Evolutionary conservation across 1,140 invertebrate genomes (phyloP), one percentile per base, ranked within the genome.

Genomic region (Pachypsylla venusta): DNA sequence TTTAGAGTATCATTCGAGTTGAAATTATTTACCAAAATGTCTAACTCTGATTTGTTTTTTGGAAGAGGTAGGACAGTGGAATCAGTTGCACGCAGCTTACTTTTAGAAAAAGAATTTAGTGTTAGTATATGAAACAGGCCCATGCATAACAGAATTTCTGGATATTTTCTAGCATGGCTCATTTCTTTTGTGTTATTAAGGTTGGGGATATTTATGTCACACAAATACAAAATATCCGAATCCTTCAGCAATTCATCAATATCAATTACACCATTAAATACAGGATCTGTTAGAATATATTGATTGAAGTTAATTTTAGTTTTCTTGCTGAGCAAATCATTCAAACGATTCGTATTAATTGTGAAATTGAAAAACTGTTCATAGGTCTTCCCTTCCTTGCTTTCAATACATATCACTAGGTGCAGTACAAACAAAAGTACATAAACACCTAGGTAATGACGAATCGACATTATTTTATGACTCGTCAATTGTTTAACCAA

Each of bases 121-220:
- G 22, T 10, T 4, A 48, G 42, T 4, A 48, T n/a, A 48, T 48
- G 42, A n/a, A 22, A 4, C 16, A 48, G 16, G 16, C 42, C 42
- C 42, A 48, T 48, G 42, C 42, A 48, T n/a, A 48, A 19, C 22
- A 48, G 22, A 10, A 48, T 48, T 4, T 3, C n/a, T 10, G 42
- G 42, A 48, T 48, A 48, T 48, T 48, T 48, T 48, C 22, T 48
- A 7, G n/a, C 16, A 48, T 48, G 16, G n/a, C 22, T 48, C n/a
- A 48, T 7, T 5, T 5, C 42, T 19, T 19, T 19, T 19, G 42
- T 10, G 4, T 48, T 48, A 19, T 48, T 48, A 19, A 48, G 22
- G n/a, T 48, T 19, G 16, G 42, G 42, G 16, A 48, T 48, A 48
- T 48, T 48, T 48, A 19, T 48, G 22, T 48, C 42, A 48, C 42